These are phyloP conservation scores for Pyrrhosoma nymphula DNA, from an alignment of 2,888 invertebrate genomes.

Conservation along the genomic window DNA sequence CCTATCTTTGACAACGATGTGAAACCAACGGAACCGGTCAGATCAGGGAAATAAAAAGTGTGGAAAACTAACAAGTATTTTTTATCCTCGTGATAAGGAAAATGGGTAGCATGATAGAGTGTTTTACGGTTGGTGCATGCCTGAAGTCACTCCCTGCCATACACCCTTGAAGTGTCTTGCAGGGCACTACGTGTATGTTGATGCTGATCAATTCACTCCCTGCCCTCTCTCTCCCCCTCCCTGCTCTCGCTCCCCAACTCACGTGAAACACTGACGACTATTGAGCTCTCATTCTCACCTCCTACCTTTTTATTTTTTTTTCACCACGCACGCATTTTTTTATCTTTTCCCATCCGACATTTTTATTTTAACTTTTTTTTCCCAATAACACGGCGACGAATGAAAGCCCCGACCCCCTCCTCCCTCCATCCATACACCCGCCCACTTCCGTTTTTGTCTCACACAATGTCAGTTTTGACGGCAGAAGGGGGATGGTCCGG, in stretches of 20 bases:
- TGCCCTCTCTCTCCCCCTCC: background rate
- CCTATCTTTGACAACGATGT: too few species aligned
- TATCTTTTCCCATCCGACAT: background rate
- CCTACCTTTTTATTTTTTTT: background rate
- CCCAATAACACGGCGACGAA: conserved; percentile 35
- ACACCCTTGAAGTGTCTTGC: background rate
- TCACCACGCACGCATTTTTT: background rate
- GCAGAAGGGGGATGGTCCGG: background rate
- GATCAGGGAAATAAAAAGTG: too few species aligned
- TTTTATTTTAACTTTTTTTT: background rate
- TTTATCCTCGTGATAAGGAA: too few species aligned
- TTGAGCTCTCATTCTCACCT: conserved; percentile 36
- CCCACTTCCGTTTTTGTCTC: background rate
- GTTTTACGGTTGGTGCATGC: too few species aligned
- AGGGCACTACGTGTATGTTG: too few species aligned
- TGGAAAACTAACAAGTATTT: too few species aligned
- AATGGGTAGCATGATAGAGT: too few species aligned
- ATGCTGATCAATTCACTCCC: background rate
- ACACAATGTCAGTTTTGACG: conserved; percentile 16
- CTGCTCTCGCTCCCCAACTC: background rate
- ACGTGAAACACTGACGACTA: background rate
- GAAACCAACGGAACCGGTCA: too few species aligned
- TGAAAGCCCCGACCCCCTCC: background rate
- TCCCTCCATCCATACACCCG: background rate
- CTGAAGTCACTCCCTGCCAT: background rate